phyloP scores from a whole-genome alignment of 2,888 invertebrate species.

The Ectemnius lituratus region DNA sequence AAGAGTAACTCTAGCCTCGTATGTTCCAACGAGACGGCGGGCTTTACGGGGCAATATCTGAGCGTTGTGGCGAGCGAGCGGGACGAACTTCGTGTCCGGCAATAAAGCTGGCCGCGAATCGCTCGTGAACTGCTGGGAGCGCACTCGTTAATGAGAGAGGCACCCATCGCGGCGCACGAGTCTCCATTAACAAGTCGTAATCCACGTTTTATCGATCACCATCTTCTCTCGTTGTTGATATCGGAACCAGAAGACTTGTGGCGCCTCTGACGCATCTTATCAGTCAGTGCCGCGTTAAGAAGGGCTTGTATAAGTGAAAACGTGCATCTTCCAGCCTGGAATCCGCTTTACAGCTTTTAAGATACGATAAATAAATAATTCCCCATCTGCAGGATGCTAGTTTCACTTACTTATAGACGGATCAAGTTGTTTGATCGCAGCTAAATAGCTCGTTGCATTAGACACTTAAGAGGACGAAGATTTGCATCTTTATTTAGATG shows the following conservation, averaged over 20 bases:
- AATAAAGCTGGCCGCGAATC: slow-evolving; percentile 40
- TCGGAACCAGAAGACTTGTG: too few species aligned
- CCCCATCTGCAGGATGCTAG: background rate
- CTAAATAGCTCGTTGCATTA: background rate
- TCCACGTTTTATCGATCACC: slow-evolving; percentile 53
- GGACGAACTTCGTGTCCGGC: slow-evolving; percentile 37
- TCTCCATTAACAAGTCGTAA: slow-evolving; percentile 60
- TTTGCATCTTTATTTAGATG: too few species aligned
- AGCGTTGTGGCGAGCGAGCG: slow-evolving; percentile 10
- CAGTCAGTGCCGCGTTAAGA: background rate
- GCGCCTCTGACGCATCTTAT: slow-evolving; percentile 2
- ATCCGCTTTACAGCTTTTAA: background rate
- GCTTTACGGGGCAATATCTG: slow-evolving; percentile 36
- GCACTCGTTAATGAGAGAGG: slow-evolving; percentile 41
- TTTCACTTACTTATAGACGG: background rate
- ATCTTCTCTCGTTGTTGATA: background rate
- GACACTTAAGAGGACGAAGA: too few species aligned
- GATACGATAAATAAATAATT: background rate
- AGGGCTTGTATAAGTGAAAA: background rate
- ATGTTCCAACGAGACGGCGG: slow-evolving; percentile 32
- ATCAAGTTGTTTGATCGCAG: background rate
- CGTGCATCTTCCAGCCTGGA: background rate
- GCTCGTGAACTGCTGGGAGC: slow-evolving; percentile 13
- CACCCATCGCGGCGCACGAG: slow-evolving; percentile 41
- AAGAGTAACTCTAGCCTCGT: slow-evolving; percentile 1